Conservation (phyloP, 2,113 vertebrate species). For the Agapornis roseicollis region DNA sequence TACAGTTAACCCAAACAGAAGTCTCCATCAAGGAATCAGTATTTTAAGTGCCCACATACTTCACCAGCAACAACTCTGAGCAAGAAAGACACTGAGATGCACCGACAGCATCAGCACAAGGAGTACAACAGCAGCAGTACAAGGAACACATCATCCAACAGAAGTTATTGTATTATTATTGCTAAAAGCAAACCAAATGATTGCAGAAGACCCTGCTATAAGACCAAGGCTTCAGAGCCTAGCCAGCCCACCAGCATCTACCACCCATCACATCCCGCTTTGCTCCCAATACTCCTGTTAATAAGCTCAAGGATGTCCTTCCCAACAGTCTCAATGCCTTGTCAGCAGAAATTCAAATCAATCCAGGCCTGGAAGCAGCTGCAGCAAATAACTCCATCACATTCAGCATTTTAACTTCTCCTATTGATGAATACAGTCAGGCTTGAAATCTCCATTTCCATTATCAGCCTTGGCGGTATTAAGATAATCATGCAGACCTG, state of each 20-base stretch:
- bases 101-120: not conserved
- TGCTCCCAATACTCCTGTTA: not conserved
- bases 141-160: not conserved
- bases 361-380: slow-evolving; percentile 10
- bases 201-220: not conserved
- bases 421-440: slow-evolving; percentile 41
- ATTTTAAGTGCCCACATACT: not conserved
- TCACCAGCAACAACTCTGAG: not conserved
- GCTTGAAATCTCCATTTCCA: slow-evolving; percentile 46
- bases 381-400: not conserved
- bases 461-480: not conserved
- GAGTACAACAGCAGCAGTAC: not conserved
- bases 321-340: not conserved
- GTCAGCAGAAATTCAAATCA: slow-evolving; percentile 49
- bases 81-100: not conserved
- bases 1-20: not conserved
- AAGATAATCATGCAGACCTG: slow-evolving; percentile 20
- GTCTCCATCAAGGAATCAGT: not conserved
- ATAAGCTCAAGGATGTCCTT: slow-evolving; percentile 15
- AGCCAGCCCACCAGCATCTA: not conserved
- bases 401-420: slow-evolving; percentile 24
- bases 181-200: not conserved
- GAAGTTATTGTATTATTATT: not conserved
- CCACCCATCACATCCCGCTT: not conserved
- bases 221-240: not conserved